Evolutionary conservation across 2,888 invertebrate genomes (phyloP).

Genomic region (Melangyna quadrimaculata): DNA sequence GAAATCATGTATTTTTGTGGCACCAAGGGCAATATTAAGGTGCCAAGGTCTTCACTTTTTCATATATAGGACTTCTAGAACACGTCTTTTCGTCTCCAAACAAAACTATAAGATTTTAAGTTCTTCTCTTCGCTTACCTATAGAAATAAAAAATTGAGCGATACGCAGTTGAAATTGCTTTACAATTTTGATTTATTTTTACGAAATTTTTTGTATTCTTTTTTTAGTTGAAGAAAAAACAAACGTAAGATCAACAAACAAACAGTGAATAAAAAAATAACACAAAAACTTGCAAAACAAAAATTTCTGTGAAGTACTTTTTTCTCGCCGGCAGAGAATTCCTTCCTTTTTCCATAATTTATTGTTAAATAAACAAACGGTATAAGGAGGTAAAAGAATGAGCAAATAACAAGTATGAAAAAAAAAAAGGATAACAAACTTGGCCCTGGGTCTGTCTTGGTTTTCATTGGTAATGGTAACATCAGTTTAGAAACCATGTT

Average conservation of each 20-base stretch:
- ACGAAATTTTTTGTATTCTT: background rate
- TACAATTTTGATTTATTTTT: conserved; percentile 19
- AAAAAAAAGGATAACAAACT: conserved; percentile 45
- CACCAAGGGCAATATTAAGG: background rate
- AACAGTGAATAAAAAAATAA: background rate
- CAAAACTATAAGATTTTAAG: background rate
- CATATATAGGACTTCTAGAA: background rate
- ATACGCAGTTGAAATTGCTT: background rate
- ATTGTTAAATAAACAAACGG: conserved; percentile 56
- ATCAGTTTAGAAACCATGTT: conserved; percentile 51
- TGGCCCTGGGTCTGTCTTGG: conserved; percentile 37
- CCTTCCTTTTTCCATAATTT: conserved; percentile 33
- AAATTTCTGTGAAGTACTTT: background rate
- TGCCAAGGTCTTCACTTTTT: background rate
- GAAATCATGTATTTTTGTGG: conserved; percentile 7
- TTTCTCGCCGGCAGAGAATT: background rate
- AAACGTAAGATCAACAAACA: conserved; percentile 1
- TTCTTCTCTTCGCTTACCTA: background rate
- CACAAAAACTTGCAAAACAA: background rate
- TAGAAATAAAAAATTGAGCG: background rate
- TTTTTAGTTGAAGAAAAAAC: background rate
- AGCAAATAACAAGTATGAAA: background rate
- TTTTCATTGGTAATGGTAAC: conserved; percentile 30
- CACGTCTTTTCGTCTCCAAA: background rate
- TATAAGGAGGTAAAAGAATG: conserved; percentile 8